Base-by-base conservation (phyloP, 2,888 invertebrate species). In the Myopa tessellatipennis region DNA sequence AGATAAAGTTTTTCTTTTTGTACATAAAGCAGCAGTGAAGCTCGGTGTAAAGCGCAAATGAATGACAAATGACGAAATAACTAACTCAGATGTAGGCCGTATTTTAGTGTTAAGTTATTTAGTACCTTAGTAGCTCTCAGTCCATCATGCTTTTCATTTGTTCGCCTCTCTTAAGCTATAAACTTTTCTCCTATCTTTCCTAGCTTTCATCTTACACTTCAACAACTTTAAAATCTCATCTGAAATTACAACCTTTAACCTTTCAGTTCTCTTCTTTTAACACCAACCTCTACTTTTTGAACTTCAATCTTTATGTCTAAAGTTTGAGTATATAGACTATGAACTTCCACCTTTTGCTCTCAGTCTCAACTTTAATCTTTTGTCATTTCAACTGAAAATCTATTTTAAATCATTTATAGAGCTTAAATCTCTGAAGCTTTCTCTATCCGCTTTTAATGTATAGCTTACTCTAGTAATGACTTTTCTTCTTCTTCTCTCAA, bases 21-120 rank as follows among this genome's bases (percentile, higher is more conserved):
- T 74, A 74, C 50, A 63, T 74, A 65, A 60, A 36, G 18, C 55
- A 7, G 50, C 60, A 34, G 50, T 80, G 80, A 78, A 81, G 12
- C 16, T 38, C 65, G 34, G 38, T 34, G 12, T 12, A 7, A 81
- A 81, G 79, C 75, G 77, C 61, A 70, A 55, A 55, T 45, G 74
- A 81, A 79, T 81, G 79, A 79, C 83, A 83, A 83, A 84, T 82
- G 84, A 84, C 83, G 82, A 83, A 78, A 81, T 82, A 73, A 74
- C 61, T 82, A 83, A 82, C 83, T 36, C 72, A 82, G 79, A 82
- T 80, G 79, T 83, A 86, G 85, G 83, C 83, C 84, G 85, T 85
- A 85, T 73, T 77, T 80, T 79, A 79, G 73, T 60, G 69, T 61
- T 80, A 79, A 80, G 79, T 78, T 80, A 79, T 79, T 82, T 80